Conservation (phyloP, 2,888 invertebrate species). For the Branchinecta sandiegonensis region DNA sequence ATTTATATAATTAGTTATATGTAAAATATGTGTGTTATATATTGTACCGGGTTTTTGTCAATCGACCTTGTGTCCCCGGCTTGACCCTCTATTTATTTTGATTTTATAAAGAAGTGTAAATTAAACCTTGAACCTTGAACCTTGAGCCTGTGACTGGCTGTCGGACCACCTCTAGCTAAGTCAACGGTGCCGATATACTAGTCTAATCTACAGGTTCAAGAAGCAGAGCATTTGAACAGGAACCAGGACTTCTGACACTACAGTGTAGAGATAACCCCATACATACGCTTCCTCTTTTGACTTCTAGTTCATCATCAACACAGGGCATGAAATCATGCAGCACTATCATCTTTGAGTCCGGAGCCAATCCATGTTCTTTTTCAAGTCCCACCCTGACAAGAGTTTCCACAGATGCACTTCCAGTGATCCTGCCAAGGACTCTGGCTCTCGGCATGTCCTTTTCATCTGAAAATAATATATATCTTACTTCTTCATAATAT, state of each 20-base stretch:
- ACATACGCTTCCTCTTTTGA: conserved; percentile 62
- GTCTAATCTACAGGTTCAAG: too few relatives aligned
- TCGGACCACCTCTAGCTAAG: too few relatives aligned
- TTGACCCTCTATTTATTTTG: too few relatives aligned
- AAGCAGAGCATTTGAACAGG: not conserved
- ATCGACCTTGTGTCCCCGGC: too few relatives aligned
- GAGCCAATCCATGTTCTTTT: conserved; percentile 78
- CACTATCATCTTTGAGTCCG: conserved; percentile 88
- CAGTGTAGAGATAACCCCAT: not conserved
- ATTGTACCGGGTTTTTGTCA: too few relatives aligned
- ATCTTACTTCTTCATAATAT: not conserved
- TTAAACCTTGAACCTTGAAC: too few relatives aligned
- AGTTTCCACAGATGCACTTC: conserved; percentile 83
- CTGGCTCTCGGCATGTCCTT: conserved; percentile 57
- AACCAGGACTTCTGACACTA: not conserved
- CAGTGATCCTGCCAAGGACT: conserved; percentile 82
- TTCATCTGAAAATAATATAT: conserved; percentile 48
- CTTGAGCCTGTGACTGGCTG: too few relatives aligned
- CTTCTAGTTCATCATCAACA: conserved; percentile 84
- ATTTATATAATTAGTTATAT: too few relatives aligned
- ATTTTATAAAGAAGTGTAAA: too few relatives aligned
- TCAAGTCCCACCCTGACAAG: conserved; percentile 76
- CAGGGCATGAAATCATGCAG: conserved; percentile 87
- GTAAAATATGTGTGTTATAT: too few relatives aligned
- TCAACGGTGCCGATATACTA: too few relatives aligned